Evolutionary conservation across 2,797 vertebrate species (phyloP).

Genomic region (Clarias platycephalus): DNA sequence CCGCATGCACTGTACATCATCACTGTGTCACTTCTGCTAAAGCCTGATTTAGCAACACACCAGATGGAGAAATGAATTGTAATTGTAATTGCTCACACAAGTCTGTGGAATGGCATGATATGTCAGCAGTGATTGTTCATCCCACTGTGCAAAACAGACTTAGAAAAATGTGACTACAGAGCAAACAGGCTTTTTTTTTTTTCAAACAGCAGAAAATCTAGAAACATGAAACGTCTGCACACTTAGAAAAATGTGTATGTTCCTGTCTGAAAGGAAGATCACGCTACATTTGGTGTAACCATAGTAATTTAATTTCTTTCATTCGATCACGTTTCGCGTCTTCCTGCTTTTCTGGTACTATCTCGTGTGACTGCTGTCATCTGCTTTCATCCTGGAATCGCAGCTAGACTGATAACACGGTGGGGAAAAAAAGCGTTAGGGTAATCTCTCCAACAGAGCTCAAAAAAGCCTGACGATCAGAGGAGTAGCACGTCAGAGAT

Average conservation of each 20-base stretch:
- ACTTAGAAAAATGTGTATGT: not conserved
- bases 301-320: conserved; percentile 37
- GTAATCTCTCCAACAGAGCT: conserved; percentile 64
- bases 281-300: conserved; percentile 7
- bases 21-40: conserved; percentile 17
- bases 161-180: not conserved
- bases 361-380: conserved; percentile 37
- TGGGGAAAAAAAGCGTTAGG: conserved; percentile 39
- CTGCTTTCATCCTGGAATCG: conserved; percentile 42
- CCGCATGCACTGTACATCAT: not conserved
- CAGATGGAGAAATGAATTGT: conserved; percentile 20
- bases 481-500: conserved; percentile 59
- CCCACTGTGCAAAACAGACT: not conserved
- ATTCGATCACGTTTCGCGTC: conserved; percentile 28
- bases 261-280: conserved; percentile 12
- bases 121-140: not conserved
- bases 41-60: conserved; percentile 5
- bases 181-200: not conserved
- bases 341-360: conserved; percentile 12
- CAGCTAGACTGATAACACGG: conserved; percentile 64
- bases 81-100: conserved; percentile 7
- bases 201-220: not conserved
- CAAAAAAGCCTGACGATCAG: conserved; percentile 60
- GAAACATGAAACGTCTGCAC: not conserved
- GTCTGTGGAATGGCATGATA: not conserved